Conservation (phyloP, 2,797 vertebrate genomes). For the Lagorchestes hirsutus region DNA sequence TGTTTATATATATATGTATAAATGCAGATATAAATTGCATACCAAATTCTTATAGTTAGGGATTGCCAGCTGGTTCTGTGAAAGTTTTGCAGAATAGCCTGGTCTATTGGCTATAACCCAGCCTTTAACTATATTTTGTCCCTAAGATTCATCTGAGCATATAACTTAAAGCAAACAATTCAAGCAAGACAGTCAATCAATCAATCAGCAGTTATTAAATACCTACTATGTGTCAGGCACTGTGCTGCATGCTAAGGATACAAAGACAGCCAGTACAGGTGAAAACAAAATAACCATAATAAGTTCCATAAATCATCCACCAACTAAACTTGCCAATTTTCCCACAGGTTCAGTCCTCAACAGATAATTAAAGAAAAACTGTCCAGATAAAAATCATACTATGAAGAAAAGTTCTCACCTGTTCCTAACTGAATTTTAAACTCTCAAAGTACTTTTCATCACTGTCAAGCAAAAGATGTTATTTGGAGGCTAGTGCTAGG, state of each 20-base stretch:
- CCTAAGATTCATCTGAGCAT: background rate
- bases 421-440: conserved; percentile 40
- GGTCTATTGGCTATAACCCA: background rate
- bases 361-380: conserved; percentile 55
- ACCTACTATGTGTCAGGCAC: background rate
- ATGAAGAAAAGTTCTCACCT: conserved; percentile 55
- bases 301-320: background rate
- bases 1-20: too few species aligned
- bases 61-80: background rate
- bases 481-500: conserved; percentile 31
- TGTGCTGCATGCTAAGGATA: background rate
- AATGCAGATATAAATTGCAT: rapidly evolving
- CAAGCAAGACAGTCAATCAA: background rate
- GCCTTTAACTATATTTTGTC: conserved; percentile 12
- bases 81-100: background rate
- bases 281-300: conserved; percentile 34
- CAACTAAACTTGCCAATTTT: conserved; percentile 16
- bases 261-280: background rate
- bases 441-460: conserved; percentile 9
- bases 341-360: conserved; percentile 45
- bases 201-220: background rate
- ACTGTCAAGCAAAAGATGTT: background rate
- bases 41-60: background rate
- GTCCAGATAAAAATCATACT: conserved; percentile 46
- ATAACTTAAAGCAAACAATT: conserved; percentile 28